phyloP scores from a whole-genome alignment of 23 tunicate species.

The Diplosoma virens region DNA sequence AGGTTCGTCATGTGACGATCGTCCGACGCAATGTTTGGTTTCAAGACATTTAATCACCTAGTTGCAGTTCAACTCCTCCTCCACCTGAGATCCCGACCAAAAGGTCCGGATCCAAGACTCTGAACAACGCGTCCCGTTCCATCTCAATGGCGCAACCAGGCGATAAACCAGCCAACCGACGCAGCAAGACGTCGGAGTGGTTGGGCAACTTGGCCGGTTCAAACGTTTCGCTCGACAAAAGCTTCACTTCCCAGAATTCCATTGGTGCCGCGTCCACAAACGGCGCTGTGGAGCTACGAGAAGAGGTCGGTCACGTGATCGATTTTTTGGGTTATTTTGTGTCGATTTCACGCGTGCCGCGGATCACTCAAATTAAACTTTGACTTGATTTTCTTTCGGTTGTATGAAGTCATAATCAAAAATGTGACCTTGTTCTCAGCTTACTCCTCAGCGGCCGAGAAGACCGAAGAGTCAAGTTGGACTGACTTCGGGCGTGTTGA shows the following conservation, averaged over 20 bases:
- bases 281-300: conserved; percentile 77
- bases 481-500: neutral
- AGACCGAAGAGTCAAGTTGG: conserved; percentile 93
- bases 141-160: conserved; percentile 37
- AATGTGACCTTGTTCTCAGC: conserved; percentile 51
- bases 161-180: conserved; percentile 52
- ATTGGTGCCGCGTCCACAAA: conserved; percentile 3
- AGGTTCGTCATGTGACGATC: too few relatives aligned
- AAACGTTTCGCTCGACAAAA: conserved; percentile 71
- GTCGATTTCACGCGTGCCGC: too few relatives aligned
- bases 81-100: conserved; percentile 93
- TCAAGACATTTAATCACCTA: too few relatives aligned
- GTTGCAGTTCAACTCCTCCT: too few relatives aligned
- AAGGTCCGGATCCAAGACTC: conserved; percentile 22
- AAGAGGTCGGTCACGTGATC: conserved; percentile 84
- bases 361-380: too few relatives aligned
- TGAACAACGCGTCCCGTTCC: conserved; percentile 11
- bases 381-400: neutral
- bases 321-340: too few relatives aligned
- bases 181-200: conserved; percentile 80
- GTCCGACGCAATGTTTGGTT: too few relatives aligned
- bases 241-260: conserved; percentile 24
- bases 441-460: conserved; percentile 80
- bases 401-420: too few relatives aligned
- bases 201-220: conserved; percentile 57